Conservation (phyloP, 1,140 invertebrate genomes). For the Drosophila lini region DNA sequence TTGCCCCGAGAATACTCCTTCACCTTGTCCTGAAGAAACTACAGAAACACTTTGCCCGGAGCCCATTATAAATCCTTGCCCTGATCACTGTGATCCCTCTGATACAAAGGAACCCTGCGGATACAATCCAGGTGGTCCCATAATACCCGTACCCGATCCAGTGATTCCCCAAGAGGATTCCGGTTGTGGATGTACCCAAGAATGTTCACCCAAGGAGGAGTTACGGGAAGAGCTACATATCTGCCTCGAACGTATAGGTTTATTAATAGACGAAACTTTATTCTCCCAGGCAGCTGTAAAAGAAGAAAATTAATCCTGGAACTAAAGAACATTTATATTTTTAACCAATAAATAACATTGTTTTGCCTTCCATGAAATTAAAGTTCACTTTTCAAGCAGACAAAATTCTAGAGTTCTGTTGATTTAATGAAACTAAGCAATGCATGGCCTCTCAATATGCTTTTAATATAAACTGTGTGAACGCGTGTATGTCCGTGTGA, state of each 20-base stretch:
- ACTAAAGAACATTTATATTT: not conserved
- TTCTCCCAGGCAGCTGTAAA: not conserved
- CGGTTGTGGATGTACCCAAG: not conserved
- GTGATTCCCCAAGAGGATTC: not conserved
- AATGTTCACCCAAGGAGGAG: not conserved
- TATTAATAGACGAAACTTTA: not conserved
- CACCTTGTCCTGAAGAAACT: not conserved
- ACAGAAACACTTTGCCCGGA: too few relatives aligned
- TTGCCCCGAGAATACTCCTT: not conserved
- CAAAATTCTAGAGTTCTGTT: conserved; percentile 21
- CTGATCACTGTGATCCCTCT: not conserved
- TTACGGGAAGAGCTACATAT: not conserved
- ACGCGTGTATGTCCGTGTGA: conserved; percentile 42
- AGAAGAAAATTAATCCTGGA: not conserved
- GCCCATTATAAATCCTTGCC: not conserved
- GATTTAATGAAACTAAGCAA: conserved; percentile 60
- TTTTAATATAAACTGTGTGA: conserved; percentile 56
- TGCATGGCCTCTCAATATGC: conserved; percentile 51
- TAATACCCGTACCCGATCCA: not conserved
- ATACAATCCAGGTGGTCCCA: not conserved
- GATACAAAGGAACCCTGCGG: not conserved
- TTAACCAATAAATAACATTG: not conserved
- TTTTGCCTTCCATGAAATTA: conserved; percentile 3
- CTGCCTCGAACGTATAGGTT: not conserved
- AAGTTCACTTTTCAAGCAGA: not conserved